Percentiles rank a stretch among this genome's conserved stretches.
Conservation (phyloP, 1,140 invertebrate species). For the Gryllus bimaculatus region DNA sequence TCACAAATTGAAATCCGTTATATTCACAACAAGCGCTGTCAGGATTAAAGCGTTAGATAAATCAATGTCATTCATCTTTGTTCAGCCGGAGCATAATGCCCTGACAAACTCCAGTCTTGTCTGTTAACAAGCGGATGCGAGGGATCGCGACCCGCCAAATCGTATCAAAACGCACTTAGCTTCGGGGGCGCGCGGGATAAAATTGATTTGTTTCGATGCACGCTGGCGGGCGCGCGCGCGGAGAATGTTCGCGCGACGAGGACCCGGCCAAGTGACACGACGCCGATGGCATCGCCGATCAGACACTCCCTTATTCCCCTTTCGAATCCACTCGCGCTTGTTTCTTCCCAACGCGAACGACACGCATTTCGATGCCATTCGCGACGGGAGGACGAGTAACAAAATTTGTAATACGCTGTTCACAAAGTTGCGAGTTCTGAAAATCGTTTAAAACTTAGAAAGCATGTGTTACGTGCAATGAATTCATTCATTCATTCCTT, state of each 20-base stretch:
- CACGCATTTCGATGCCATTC: too few relatives aligned
- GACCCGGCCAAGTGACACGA: too few relatives aligned
- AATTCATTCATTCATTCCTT: too few relatives aligned
- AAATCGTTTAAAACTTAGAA: too few relatives aligned
- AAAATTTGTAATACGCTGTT: too few relatives aligned
- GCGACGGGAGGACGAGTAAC: too few relatives aligned
- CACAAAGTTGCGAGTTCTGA: too few relatives aligned
- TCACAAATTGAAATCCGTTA: slow-evolving; percentile 1
- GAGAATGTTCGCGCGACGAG: not conserved
- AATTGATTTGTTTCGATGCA: not conserved
- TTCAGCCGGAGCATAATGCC: not conserved
- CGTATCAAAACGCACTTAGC: not conserved
- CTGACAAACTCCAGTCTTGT: not conserved
- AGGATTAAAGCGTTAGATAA: slow-evolving; percentile 5
- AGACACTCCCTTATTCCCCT: too few relatives aligned
- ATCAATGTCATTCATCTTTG: not conserved
- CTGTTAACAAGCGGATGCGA: not conserved
- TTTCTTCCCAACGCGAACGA: too few relatives aligned
- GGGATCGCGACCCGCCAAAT: not conserved
- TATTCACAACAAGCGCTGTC: not conserved
- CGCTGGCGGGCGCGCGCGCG: not conserved
- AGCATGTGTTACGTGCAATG: too few relatives aligned
- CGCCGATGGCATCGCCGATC: too few relatives aligned
- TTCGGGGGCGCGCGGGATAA: not conserved
- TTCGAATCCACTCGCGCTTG: too few relatives aligned